Evolutionary conservation across 2,113 vertebrate species (phyloP).

Genomic region (Pyxicephalus adspersus): DNA sequence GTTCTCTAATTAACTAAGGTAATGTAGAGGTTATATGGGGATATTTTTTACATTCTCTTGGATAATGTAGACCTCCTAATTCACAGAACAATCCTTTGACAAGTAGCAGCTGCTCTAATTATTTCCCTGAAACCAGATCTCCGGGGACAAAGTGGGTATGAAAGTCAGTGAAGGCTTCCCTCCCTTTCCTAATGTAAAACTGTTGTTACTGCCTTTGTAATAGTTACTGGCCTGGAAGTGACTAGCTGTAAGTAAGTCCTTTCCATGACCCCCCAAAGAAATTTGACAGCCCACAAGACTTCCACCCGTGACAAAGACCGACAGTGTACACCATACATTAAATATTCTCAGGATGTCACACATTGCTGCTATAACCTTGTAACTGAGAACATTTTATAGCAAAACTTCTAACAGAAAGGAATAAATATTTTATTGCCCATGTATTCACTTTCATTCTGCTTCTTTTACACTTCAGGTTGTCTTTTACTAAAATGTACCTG

Average conservation of each 20-base stretch:
- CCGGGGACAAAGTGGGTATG: slow-evolving; percentile 67
- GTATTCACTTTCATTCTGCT: not conserved
- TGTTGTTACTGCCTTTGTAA: slow-evolving; percentile 57
- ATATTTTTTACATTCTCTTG: slow-evolving; percentile 60
- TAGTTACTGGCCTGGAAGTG: slow-evolving; percentile 44
- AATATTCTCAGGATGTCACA: slow-evolving; percentile 24
- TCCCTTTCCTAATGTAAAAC: slow-evolving; percentile 65
- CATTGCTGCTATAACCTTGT: slow-evolving; percentile 4
- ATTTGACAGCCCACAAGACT: not conserved
- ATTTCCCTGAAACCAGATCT: slow-evolving; percentile 66
- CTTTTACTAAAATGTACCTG: too few species aligned
- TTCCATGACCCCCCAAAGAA: slow-evolving; percentile 18
- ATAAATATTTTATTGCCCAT: slow-evolving; percentile 12
- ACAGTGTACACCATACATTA: not conserved
- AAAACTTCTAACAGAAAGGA: not conserved
- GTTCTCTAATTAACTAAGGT: slow-evolving; percentile 34
- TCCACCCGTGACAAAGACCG: not conserved
- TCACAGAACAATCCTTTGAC: slow-evolving; percentile 69
- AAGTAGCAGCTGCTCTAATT: slow-evolving; percentile 67
- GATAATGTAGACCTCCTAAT: slow-evolving; percentile 70
- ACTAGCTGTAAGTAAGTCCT: slow-evolving; percentile 31
- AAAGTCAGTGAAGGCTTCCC: slow-evolving; percentile 59
- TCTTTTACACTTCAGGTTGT: not conserved
- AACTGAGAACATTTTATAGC: slow-evolving; percentile 3
- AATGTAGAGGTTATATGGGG: slow-evolving; percentile 67